These are phyloP conservation scores for Aphodius granarius DNA, from an alignment of 2,888 invertebrate species.

Conservation along the genomic window DNA sequence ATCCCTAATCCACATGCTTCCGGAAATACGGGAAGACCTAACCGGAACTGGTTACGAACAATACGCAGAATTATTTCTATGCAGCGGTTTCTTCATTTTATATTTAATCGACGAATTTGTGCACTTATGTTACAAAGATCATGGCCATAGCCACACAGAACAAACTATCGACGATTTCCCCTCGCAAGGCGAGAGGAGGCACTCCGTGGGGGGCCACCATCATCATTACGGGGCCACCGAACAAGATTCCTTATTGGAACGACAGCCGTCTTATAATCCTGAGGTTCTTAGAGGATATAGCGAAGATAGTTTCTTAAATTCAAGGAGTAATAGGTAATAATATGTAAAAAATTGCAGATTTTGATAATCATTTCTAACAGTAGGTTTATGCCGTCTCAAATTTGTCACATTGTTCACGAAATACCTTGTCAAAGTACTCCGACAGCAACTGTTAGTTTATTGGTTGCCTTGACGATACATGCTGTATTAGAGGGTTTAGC, in stretches of 20 bases:
- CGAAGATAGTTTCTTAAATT: constrained; percentile 1
- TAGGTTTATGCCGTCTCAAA: constrained; percentile 44
- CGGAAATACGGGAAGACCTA: constrained; percentile 66
- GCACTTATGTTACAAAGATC: constrained; percentile 55
- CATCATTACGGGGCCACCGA: constrained; percentile 31
- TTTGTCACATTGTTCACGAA: constrained; percentile 69
- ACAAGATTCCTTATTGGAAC: constrained; percentile 24
- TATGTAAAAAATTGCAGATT: not conserved
- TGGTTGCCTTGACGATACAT: constrained; percentile 76
- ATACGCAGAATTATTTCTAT: constrained; percentile 67
- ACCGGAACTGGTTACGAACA: constrained; percentile 43
- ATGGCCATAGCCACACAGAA: constrained; percentile 11
- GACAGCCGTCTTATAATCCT: constrained; percentile 17
- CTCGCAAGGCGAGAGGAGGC: constrained; percentile 41
- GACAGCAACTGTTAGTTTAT: constrained; percentile 66
- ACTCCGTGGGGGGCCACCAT: constrained; percentile 15
- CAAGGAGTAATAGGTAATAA: not conserved
- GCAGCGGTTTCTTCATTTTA: constrained; percentile 70
- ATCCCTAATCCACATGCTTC: constrained; percentile 76
- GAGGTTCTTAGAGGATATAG: constrained; percentile 10
- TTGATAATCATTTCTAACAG: not conserved
- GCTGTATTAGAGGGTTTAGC: constrained; percentile 80
- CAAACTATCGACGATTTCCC: constrained; percentile 28
- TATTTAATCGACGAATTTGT: constrained; percentile 75
- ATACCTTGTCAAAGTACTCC: constrained; percentile 66